Evolutionary conservation across 2,113 vertebrate genomes (phyloP).

Genomic region (Dicaeum eximium): DNA sequence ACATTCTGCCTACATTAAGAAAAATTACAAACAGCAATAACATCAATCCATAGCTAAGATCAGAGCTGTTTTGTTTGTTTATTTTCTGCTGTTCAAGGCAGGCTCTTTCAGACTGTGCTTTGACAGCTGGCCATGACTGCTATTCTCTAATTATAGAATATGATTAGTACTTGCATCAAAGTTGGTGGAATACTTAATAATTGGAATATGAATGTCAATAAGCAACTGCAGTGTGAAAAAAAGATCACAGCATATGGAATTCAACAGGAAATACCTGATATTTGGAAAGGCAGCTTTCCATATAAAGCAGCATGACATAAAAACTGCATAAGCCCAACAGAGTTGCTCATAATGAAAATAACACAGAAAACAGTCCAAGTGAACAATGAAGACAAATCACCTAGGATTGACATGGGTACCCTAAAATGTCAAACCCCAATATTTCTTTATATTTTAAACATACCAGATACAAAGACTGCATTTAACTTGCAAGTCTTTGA

Average conservation of each 20-base stretch:
- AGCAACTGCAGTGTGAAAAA: not conserved
- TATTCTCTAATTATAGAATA: accelerated
- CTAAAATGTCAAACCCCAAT: not conserved
- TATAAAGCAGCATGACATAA: not conserved
- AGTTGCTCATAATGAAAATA: not conserved
- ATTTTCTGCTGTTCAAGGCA: not conserved
- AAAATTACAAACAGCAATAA: not conserved
- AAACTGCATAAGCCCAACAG: not conserved
- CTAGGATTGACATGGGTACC: not conserved
- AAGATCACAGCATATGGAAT: not conserved
- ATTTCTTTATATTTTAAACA: not conserved
- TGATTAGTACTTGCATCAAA: not conserved
- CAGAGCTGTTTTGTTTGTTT: not conserved
- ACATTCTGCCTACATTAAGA: not conserved
- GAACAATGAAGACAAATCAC: not conserved
- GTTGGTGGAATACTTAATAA: not conserved
- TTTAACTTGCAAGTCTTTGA: not conserved
- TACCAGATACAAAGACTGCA: not conserved
- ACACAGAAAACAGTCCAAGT: not conserved
- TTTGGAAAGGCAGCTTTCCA: not conserved
- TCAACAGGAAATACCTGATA: not conserved
- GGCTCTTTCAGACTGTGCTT: not conserved
- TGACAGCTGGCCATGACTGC: not conserved
- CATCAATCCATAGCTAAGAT: not conserved
- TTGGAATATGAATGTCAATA: not conserved